phyloP scores from a whole-genome alignment of 2,797 vertebrate genomes.

The Hyperoplus immaculatus region DNA sequence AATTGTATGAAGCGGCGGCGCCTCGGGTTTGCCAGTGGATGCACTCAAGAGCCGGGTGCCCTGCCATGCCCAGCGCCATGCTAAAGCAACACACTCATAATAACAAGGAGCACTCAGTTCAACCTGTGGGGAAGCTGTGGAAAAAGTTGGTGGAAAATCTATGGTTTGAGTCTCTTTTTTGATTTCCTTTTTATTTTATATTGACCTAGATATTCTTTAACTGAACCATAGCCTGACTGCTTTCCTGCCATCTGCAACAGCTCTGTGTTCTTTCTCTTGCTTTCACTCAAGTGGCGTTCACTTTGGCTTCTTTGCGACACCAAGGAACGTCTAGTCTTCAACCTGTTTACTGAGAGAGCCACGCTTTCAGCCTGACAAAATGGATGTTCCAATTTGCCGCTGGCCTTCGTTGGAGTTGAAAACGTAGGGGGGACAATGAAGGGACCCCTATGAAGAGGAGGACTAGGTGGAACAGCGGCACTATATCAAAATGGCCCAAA shows the following conservation, averaged over 20 bases:
- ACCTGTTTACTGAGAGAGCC: conserved; percentile 47
- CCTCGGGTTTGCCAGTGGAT: conserved; percentile 70
- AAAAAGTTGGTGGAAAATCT: conserved; percentile 88
- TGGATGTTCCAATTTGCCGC: conserved; percentile 71
- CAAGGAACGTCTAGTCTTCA: conserved; percentile 32
- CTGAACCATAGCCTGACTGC: conserved; percentile 34
- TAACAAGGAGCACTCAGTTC: conserved; percentile 72
- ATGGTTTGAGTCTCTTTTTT: conserved; percentile 66
- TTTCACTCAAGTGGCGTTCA: conserved; percentile 34
- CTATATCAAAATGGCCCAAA: conserved; percentile 91
- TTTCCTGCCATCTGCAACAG: conserved; percentile 55
- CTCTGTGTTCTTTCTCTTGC: conserved; percentile 23
- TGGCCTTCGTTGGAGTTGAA: conserved; percentile 50
- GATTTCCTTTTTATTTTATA: conserved; percentile 55
- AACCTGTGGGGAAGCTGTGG: conserved; percentile 79
- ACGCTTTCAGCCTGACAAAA: conserved; percentile 49
- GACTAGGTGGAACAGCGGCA: conserved; percentile 67
- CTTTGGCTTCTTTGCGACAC: conserved; percentile 26
- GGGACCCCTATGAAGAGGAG: conserved; percentile 76
- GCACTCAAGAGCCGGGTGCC: conserved; percentile 63
- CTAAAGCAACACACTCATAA: conserved; percentile 71
- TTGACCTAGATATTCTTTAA: conserved; percentile 75
- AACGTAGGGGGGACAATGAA: conserved; percentile 72
- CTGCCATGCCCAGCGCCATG: conserved; percentile 75
- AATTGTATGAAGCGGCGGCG: conserved; percentile 63